Percentiles rank a stretch among this genome's conserved stretches.
Conservation (phyloP, 2,113 vertebrate species). For the Chrysemys picta region DNA sequence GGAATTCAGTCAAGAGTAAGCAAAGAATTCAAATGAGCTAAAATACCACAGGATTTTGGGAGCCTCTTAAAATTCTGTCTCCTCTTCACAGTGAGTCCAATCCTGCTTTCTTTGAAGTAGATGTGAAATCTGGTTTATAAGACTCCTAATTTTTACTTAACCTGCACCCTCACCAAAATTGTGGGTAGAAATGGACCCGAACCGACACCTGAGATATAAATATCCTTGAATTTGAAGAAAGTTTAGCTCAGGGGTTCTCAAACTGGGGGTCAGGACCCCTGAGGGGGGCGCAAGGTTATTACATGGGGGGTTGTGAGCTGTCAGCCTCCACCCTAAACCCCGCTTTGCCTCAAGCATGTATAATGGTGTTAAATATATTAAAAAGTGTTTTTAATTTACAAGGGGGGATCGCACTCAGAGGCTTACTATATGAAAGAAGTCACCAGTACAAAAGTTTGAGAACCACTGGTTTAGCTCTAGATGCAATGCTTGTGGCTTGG, state of each 20-base stretch:
- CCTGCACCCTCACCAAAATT: neutral
- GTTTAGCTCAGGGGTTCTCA: neutral
- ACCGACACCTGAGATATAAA: neutral
- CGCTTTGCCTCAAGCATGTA: too few species aligned
- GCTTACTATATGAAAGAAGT: too few species aligned
- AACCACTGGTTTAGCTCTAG: neutral
- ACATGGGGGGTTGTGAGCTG: too few species aligned
- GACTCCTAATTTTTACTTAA: neutral
- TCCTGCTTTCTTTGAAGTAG: neutral
- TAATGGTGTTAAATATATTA: too few species aligned
- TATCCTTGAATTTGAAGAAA: neutral
- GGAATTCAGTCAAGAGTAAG: neutral
- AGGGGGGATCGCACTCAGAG: too few species aligned
- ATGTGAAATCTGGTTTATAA: rapidly evolving
- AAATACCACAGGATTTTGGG: neutral
- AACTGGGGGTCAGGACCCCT: too few species aligned
- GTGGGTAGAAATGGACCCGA: neutral
- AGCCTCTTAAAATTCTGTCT: neutral
- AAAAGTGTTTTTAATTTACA: too few species aligned
- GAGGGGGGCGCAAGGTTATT: too few species aligned
- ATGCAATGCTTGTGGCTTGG: neutral
- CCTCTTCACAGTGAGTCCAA: neutral
- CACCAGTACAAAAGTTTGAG: too few species aligned
- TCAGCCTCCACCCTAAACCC: too few species aligned
- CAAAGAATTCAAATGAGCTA: neutral